A percentile compares a stretch with the other conserved stretches of the same genome.
Evolutionary conservation across 2,888 invertebrate genomes (phyloP).

Genomic region (Drosophila kokeensis): DNA sequence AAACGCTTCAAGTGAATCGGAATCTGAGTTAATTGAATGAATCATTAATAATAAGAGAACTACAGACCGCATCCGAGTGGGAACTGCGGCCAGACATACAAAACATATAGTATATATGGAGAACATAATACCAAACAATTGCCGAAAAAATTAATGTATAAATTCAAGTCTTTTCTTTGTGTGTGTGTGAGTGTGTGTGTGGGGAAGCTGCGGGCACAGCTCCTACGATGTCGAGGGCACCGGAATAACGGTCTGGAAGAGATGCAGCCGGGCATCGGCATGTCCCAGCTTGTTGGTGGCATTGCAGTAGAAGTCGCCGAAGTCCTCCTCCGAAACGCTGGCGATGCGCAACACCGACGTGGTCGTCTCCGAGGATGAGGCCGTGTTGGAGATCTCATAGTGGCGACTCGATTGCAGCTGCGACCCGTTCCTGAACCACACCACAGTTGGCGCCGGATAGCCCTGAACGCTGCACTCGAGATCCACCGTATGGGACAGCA

Average conservation of each 20-base stretch:
- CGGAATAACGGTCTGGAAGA: slow-evolving; percentile 83
- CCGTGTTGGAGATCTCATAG: slow-evolving; percentile 82
- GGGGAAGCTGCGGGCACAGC: slow-evolving; percentile 14
- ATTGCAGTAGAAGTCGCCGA: slow-evolving; percentile 84
- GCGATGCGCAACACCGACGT: slow-evolving; percentile 83
- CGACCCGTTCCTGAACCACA: slow-evolving; percentile 82
- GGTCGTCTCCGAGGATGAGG: slow-evolving; percentile 83
- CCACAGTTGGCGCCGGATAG: slow-evolving; percentile 83
- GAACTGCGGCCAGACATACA: slow-evolving; percentile 37
- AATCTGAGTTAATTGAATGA: slow-evolving; percentile 83
- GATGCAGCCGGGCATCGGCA: slow-evolving; percentile 82
- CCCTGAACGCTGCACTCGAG: slow-evolving; percentile 84
- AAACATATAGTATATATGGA: slow-evolving; percentile 1
- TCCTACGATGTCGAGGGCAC: slow-evolving; percentile 71
- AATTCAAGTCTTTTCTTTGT: slow-evolving; percentile 69
- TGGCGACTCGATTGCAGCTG: slow-evolving; percentile 78
- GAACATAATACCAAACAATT: slow-evolving; percentile 56
- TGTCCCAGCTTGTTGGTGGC: slow-evolving; percentile 85
- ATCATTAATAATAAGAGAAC: slow-evolving; percentile 74
- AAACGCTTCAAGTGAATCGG: slow-evolving; percentile 66
- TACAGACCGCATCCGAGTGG: slow-evolving; percentile 61
- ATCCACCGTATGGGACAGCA: slow-evolving; percentile 78
- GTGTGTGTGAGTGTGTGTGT: slow-evolving; percentile 16
- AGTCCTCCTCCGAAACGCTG: slow-evolving; percentile 79
- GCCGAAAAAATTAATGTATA: slow-evolving; percentile 66